Evolutionary conservation across 2,113 vertebrate species (phyloP), one percentile per base, ranked within the genome.

Genomic region (Mus pahari): DNA sequence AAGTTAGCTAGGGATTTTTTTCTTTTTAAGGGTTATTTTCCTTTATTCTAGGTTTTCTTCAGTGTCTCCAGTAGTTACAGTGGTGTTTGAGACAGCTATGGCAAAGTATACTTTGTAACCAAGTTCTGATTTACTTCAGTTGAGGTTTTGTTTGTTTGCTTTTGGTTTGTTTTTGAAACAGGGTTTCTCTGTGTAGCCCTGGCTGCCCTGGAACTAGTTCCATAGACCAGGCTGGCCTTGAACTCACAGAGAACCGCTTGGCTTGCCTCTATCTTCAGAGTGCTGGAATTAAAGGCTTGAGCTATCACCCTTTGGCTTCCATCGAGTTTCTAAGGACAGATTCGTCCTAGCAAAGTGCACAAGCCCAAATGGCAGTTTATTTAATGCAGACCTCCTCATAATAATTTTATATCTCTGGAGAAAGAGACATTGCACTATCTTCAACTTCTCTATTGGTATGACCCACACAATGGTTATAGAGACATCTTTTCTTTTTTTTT

Each of bases 111-210:
- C 50, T 73, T 33, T 4, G 9, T 77, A 93, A 75, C 60, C 13
- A 77, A 94, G 28, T 71, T 96, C 64, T 77, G 58, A 82, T 78
- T 94, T n/a, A 39, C 62, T 96, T 94, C 95, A 10, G 3, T 1
- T 68, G 31, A 36, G 66, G 66, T 84, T 94, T 71, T n/a, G 33
- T 31, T 66, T 31, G 28, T 7, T 70, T 66, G 64, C 11, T 60
- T 60, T 66, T 66, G 64, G 4, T 33, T 19, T n/a, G n/a, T 22
- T 73, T 73, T 39, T 20, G 16, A 73, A 19, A 73, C 8, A 22
- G 71, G 7, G 19, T 39, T 22, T 73, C n/a, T 73, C 71, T 73
- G 19, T 73, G 71, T 73, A 73, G n/a, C 71, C 8, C 71, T 39
- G 71, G 71, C 71, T 22, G 19, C 22, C n/a, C 71, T 73, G n/a